These are phyloP conservation scores for Tubulanus polymorphus DNA, from an alignment of 2,888 invertebrate genomes.

Conservation along the genomic window DNA sequence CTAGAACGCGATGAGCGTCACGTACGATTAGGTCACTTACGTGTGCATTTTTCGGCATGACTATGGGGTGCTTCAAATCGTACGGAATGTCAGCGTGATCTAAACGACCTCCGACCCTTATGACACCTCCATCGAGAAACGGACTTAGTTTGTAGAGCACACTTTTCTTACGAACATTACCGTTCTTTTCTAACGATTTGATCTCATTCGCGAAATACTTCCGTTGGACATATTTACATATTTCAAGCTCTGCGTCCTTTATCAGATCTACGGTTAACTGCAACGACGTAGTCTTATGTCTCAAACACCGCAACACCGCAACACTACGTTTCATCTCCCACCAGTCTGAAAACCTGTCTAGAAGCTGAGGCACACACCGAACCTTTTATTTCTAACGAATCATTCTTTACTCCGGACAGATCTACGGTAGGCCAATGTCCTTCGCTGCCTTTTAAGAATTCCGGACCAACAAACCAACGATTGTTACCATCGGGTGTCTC, in stretches of 20 bases:
- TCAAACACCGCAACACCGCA: no score
- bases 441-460: no score
- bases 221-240: not conserved
- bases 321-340: no score
- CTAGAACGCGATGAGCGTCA: constrained; percentile 1
- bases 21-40: constrained; percentile 15
- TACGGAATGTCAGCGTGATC: constrained; percentile 1
- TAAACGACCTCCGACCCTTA: constrained; percentile 10
- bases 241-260: not conserved
- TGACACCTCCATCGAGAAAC: constrained; percentile 15
- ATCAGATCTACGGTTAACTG: not conserved
- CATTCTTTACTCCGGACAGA: no score
- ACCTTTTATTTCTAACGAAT: no score
- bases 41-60: constrained; percentile 20
- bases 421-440: no score
- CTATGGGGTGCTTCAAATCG: constrained; percentile 18
- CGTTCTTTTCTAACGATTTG: not conserved
- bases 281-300: no score
- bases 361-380: no score
- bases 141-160: constrained; percentile 3
- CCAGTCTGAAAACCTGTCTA: no score
- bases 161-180: not conserved
- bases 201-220: not conserved
- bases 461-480: no score
- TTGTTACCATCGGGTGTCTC: no score